Evolutionary conservation across 2,888 invertebrate genomes (phyloP).

Genomic region (Odontocolon sp.): DNA sequence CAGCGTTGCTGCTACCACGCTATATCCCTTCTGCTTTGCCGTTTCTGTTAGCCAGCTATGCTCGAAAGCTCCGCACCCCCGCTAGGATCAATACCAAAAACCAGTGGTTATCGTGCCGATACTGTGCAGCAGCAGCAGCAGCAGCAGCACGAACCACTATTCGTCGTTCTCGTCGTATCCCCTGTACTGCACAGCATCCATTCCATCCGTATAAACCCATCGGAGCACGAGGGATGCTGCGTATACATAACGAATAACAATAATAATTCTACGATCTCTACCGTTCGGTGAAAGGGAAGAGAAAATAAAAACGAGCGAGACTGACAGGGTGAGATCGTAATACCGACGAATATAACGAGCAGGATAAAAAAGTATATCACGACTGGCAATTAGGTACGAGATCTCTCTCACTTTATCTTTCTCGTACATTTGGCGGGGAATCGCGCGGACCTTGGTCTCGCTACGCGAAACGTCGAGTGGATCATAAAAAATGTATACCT

Average conservation of each 20-base stretch:
- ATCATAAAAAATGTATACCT: constrained; percentile 35
- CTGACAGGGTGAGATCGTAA: constrained; percentile 13
- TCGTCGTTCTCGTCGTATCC: constrained; percentile 50
- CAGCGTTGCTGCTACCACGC: constrained; percentile 45
- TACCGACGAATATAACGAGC: constrained; percentile 58
- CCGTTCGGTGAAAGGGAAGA: constrained; percentile 29
- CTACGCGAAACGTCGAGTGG: constrained; percentile 37
- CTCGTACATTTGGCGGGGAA: constrained; percentile 24
- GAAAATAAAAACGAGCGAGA: constrained; percentile 43
- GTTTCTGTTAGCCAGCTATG: constrained; percentile 27
- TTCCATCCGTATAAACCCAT: constrained; percentile 44
- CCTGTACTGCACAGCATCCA: constrained; percentile 8
- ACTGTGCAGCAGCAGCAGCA: constrained; percentile 69
- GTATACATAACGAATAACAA: constrained; percentile 66
- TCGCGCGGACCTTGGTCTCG: constrained; percentile 30
- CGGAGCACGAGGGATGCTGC: constrained; percentile 49
- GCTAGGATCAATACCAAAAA: constrained; percentile 79
- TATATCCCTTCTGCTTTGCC: constrained; percentile 42
- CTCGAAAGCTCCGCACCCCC: constrained; percentile 67
- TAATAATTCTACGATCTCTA: constrained; percentile 61
- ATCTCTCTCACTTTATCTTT: constrained; percentile 51
- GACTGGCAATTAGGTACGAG: constrained; percentile 64
- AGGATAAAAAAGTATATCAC: constrained; percentile 62
- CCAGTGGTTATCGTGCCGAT: constrained; percentile 79
- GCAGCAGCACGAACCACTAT: too few species aligned